Conservation (phyloP, 1,140 invertebrate genomes). For the Drosophila hydei region DNA sequence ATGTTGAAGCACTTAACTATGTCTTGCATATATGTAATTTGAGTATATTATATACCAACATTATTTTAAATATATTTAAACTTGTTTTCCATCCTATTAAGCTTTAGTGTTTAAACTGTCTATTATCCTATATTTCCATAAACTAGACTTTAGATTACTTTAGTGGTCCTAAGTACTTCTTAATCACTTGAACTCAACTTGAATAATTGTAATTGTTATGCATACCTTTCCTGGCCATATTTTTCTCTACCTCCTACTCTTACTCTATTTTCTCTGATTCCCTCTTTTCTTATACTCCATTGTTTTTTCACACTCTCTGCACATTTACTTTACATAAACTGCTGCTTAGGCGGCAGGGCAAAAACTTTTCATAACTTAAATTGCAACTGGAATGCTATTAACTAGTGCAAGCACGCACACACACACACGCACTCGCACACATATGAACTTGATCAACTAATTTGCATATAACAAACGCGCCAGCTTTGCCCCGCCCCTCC, state of each 20-base stretch:
- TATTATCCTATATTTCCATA: no score
- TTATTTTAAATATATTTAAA: no score
- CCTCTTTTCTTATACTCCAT: background rate
- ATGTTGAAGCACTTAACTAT: no score
- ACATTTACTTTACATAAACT: constrained; percentile 63
- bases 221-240: no score
- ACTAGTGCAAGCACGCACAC: constrained; percentile 21
- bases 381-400: constrained; percentile 72
- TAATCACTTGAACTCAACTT: no score
- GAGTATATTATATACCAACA: no score
- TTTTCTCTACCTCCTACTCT: background rate
- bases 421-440: constrained; percentile 8
- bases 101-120: no score
- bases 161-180: no score
- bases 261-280: background rate
- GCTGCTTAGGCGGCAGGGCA: constrained; percentile 36
- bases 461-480: constrained; percentile 68
- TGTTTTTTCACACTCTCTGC: constrained; percentile 24
- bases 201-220: no score
- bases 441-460: constrained; percentile 11
- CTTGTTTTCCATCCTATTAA: no score
- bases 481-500: constrained; percentile 14
- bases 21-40: no score
- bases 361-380: constrained; percentile 68
- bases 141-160: no score